phyloP scores from a whole-genome alignment of 2,888 invertebrate genomes.

The Drosophila diplacantha region DNA sequence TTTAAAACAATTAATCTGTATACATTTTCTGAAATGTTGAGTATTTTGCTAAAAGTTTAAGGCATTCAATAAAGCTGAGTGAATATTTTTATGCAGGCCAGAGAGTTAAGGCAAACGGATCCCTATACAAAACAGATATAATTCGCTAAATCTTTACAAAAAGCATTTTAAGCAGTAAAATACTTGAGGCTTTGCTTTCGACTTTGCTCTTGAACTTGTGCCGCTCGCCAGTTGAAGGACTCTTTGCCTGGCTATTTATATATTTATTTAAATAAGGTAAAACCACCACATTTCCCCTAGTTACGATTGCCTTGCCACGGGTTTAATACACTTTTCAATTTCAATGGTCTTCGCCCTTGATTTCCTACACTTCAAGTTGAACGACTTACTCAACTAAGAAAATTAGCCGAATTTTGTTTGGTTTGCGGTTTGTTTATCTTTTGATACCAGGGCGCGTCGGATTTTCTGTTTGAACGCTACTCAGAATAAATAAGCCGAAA shows the following conservation, averaged over 20 bases:
- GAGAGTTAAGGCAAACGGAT: not conserved
- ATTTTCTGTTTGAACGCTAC: slow-evolving; percentile 23
- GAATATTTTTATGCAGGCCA: not conserved
- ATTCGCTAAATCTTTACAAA: not conserved
- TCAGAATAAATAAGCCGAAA: slow-evolving; percentile 22
- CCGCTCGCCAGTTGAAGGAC: slow-evolving; percentile 1
- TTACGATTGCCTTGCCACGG: not conserved
- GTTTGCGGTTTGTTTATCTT: slow-evolving; percentile 32
- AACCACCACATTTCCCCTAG: slow-evolving; percentile 1
- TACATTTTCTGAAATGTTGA: slow-evolving; percentile 2
- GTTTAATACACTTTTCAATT: slow-evolving; percentile 8
- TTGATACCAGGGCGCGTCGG: slow-evolving; percentile 22
- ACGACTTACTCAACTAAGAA: slow-evolving; percentile 29
- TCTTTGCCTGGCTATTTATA: not conserved
- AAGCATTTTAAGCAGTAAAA: not conserved
- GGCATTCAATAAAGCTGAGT: not conserved
- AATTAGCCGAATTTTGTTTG: slow-evolving; percentile 13
- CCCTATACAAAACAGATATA: not conserved
- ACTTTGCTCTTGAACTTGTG: slow-evolving; percentile 2
- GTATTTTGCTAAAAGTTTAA: not conserved
- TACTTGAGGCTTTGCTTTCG: not conserved
- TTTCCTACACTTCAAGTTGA: slow-evolving; percentile 27
- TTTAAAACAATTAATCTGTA: slow-evolving; percentile 2
- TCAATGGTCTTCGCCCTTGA: slow-evolving; percentile 34
- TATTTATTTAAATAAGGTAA: not conserved